Percentiles rank a stretch among this genome's conserved stretches.
Evolutionary conservation across 2,888 invertebrate genomes (phyloP).

Genomic region (Masnerella sp.): DNA sequence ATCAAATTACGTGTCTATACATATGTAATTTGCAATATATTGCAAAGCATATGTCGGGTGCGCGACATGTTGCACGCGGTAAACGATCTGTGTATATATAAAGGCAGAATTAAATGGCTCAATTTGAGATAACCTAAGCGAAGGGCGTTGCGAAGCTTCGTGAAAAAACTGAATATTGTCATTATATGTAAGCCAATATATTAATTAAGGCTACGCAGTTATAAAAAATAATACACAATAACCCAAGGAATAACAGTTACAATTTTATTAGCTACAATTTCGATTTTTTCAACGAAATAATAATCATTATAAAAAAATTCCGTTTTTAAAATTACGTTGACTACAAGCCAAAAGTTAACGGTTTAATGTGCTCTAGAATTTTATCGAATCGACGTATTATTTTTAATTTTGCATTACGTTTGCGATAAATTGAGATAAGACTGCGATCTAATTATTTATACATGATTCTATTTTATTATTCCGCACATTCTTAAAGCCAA

Average conservation of each 20-base stretch:
- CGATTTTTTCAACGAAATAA: too few relatives aligned
- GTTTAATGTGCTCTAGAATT: too few relatives aligned
- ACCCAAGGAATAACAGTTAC: not conserved
- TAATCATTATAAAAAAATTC: too few relatives aligned
- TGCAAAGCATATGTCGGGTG: constrained; percentile 19
- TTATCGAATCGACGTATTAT: too few relatives aligned
- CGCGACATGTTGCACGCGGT: constrained; percentile 32
- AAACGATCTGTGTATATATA: constrained; percentile 23
- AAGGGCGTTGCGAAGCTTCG: constrained; percentile 5
- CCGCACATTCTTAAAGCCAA: not conserved
- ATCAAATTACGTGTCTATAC: constrained; percentile 26
- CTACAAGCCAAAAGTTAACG: too few relatives aligned
- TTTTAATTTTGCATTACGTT: too few relatives aligned
- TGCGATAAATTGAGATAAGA: too few relatives aligned
- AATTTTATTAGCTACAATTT: not conserved
- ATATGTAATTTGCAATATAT: constrained; percentile 33
- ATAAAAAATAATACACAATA: not conserved
- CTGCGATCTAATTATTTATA: not conserved
- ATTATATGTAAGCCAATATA: constrained; percentile 12
- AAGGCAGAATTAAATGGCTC: constrained; percentile 15
- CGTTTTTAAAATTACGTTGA: too few relatives aligned
- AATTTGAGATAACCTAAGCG: constrained; percentile 19
- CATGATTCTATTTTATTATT: not conserved
- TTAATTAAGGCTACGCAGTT: too few relatives aligned
- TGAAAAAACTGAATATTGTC: not conserved